A percentile compares a stretch with the other conserved stretches of the same genome.
These are phyloP conservation scores for Cydia splendana DNA, from an alignment of 1,140 invertebrate species.

Conservation along the genomic window DNA sequence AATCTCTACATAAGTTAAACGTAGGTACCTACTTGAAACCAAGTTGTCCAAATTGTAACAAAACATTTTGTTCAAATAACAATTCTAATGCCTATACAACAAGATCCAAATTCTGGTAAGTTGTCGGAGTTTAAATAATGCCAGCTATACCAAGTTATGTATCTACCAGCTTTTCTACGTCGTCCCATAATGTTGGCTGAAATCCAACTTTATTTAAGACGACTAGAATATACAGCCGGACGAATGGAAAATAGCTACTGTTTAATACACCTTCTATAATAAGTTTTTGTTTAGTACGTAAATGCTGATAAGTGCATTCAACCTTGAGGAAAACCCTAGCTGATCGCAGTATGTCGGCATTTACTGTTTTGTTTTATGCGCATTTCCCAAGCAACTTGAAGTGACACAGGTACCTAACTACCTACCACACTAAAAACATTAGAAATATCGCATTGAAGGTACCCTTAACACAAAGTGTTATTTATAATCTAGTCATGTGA, in stretches of 20 bases:
- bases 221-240: constrained; percentile 45
- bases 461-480: background rate
- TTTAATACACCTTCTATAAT: background rate
- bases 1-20: background rate
- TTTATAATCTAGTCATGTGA: background rate
- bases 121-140: background rate
- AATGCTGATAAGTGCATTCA: constrained; percentile 4
- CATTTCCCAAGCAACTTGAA: background rate
- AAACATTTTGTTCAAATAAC: background rate
- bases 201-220: constrained; percentile 51
- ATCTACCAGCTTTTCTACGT: background rate
- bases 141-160: background rate
- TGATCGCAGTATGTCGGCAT: background rate
- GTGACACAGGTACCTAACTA: background rate
- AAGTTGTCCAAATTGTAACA: background rate
- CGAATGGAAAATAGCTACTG: constrained; percentile 24
- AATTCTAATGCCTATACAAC: background rate
- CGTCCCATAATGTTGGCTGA: constrained; percentile 38
- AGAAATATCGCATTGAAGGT: background rate
- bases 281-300: constrained; percentile 1
- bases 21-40: too few species aligned
- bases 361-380: background rate
- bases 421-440: background rate
- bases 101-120: background rate
- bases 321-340: constrained; percentile 13